Base-by-base conservation (phyloP, 2,888 invertebrate species). In the Neocrepidodera transversa region DNA sequence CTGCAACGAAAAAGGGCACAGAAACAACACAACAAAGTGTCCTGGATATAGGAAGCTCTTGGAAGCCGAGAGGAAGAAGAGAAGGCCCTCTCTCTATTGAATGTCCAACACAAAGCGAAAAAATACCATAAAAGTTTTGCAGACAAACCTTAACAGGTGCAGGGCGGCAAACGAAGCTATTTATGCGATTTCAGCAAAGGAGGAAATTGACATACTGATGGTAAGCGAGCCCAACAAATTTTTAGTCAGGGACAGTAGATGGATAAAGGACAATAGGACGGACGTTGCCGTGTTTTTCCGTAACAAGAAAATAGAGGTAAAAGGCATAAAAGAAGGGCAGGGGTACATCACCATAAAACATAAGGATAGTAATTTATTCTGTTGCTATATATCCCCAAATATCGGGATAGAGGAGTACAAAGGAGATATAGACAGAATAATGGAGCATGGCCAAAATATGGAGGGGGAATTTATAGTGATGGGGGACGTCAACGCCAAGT, bases 401-500 rank as follows among this genome's bases (percentile, higher is more conserved):
- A 28, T 28, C 6, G 2, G 8, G 10, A 4, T 28, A 10, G 7
- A 28, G 5, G 28, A 28, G 10, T 28, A 28, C 10, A 28, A 28
- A 28, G 8, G 10, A 10, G 10, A 8, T 2, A 10, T 28, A 8
- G 28, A 28, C 28, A 28, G 10, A 2, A 28, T 28, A 2, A 28
- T 28, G 28, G 10, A 4, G 2, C 7, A 28, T 8, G 10, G 5
- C 10, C 7, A 28, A 8, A 10, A 28, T 8, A 28, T 2, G 2
- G 7, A 2, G 10, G 13, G 30, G 10, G 48, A 17, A 18, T 32
- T 20, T 16, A 23, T 48, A 14, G 10, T 35, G 6, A 6, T 40
- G 18, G 40, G 26, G 2, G 52, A 52, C 20, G 10, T 40, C 8
- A 40, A 52, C 23, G 40, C 42, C 18, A 52, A 40, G 10, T 52